Percentiles rank a stretch among this genome's conserved stretches.
phyloP scores from a whole-genome alignment of 1,140 invertebrate species.

The Paralvinella palmiformis region DNA sequence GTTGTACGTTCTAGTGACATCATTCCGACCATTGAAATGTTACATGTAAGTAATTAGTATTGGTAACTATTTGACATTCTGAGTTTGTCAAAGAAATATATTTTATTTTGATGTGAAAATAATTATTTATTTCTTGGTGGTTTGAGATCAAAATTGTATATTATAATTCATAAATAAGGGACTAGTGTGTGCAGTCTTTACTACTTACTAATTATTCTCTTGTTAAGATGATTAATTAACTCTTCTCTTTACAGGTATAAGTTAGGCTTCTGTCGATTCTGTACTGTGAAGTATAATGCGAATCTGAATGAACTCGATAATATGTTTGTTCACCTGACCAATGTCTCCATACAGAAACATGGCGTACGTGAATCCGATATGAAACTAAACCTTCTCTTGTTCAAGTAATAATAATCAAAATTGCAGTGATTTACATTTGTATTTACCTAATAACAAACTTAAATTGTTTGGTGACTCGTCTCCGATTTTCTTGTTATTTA shows the following conservation, averaged over 20 bases:
- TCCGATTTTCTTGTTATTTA: slow-evolving; percentile 1
- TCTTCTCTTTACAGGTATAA: slow-evolving; percentile 40
- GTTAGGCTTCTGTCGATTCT: slow-evolving; percentile 78
- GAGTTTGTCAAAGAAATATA: background rate
- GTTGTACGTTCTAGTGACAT: slow-evolving; percentile 91
- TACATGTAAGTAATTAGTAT: slow-evolving; percentile 27
- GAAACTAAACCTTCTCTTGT: background rate
- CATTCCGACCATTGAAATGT: slow-evolving; percentile 74
- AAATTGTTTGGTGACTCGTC: background rate
- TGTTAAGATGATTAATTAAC: background rate
- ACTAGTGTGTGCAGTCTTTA: background rate
- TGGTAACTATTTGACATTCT: background rate
- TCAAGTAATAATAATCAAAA: background rate
- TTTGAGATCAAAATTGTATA: too few species aligned
- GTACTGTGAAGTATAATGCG: slow-evolving; percentile 68
- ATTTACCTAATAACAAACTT: background rate
- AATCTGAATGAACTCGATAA: slow-evolving; percentile 65
- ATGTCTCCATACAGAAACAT: slow-evolving; percentile 82
- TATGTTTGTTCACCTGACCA: slow-evolving; percentile 81
- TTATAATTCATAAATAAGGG: too few species aligned
- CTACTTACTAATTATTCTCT: background rate
- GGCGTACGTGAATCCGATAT: slow-evolving; percentile 56
- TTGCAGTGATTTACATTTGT: background rate
- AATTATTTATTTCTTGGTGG: background rate
- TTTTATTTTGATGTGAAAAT: too few species aligned